A percentile compares a stretch with the other conserved stretches of the same genome.
Evolutionary conservation across 2,113 vertebrate genomes (phyloP).

Genomic region (Eretmochelys imbricata): DNA sequence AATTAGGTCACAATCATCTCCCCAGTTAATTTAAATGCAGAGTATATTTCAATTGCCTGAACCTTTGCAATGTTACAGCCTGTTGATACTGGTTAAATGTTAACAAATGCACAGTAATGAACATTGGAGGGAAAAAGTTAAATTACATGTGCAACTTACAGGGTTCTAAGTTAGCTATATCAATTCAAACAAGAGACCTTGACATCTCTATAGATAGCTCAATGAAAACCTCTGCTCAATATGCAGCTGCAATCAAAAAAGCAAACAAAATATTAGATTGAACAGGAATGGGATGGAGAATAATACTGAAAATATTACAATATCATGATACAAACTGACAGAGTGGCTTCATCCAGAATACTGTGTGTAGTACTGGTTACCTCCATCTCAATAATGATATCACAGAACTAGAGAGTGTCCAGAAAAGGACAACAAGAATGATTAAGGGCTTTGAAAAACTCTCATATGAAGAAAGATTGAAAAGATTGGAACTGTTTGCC

Average conservation of each 20-base stretch:
- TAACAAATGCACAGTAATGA: neutral
- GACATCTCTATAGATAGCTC: neutral
- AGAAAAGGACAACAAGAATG: neutral
- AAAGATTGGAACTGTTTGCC: neutral
- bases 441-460: neutral
- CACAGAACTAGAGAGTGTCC: fast-evolving
- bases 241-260: neutral
- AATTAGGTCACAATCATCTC: neutral
- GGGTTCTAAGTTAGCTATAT: neutral
- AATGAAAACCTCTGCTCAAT: neutral
- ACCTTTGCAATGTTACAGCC: neutral
- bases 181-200: neutral
- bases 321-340: neutral
- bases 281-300: neutral
- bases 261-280: neutral
- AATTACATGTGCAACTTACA: neutral
- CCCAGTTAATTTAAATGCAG: neutral
- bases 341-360: neutral
- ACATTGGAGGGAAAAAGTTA: neutral
- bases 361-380: neutral
- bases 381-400: neutral
- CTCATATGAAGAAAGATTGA: neutral
- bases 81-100: neutral
- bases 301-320: neutral
- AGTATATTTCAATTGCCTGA: neutral